phyloP scores from a whole-genome alignment of 2,113 vertebrate genomes.

The Sylvia atricapilla region DNA sequence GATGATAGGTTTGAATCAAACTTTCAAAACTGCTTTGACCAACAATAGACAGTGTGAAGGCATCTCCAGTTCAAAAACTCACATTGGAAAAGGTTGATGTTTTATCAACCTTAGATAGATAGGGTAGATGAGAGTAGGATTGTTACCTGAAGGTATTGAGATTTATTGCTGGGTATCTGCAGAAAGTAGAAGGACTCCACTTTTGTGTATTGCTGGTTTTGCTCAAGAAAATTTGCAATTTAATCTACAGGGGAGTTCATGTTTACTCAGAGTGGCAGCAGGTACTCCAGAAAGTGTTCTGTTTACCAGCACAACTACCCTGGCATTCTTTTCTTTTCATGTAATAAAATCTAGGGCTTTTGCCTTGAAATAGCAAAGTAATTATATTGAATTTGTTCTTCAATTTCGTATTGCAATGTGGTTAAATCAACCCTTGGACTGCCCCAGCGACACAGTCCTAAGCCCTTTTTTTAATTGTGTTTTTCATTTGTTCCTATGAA shows the following conservation, averaged over 20 bases:
- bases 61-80: not conserved
- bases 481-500: not conserved
- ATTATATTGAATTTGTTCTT: not conserved
- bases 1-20: not conserved
- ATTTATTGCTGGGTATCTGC: not conserved
- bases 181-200: not conserved
- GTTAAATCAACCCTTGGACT: not conserved
- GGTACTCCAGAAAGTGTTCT: not conserved
- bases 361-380: not conserved
- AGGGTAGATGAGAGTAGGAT: not conserved
- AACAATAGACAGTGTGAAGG: not conserved
- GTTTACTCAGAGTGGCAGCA: not conserved
- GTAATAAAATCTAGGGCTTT: not conserved
- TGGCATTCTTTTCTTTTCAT: not conserved
- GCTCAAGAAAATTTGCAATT: constrained; percentile 49
- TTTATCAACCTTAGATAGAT: too few species aligned
- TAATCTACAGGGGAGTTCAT: constrained; percentile 13
- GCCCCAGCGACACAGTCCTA: not conserved
- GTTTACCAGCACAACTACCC: not conserved
- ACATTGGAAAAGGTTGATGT: not conserved
- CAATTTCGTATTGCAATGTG: not conserved
- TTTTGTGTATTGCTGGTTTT: constrained; percentile 8
- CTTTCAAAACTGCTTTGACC: not conserved
- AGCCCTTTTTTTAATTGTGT: not conserved
- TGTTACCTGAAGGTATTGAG: not conserved